Percentiles rank a stretch among this genome's conserved stretches.
Conservation (phyloP, 2,113 vertebrate genomes). For the Lichenostomus cassidix region DNA sequence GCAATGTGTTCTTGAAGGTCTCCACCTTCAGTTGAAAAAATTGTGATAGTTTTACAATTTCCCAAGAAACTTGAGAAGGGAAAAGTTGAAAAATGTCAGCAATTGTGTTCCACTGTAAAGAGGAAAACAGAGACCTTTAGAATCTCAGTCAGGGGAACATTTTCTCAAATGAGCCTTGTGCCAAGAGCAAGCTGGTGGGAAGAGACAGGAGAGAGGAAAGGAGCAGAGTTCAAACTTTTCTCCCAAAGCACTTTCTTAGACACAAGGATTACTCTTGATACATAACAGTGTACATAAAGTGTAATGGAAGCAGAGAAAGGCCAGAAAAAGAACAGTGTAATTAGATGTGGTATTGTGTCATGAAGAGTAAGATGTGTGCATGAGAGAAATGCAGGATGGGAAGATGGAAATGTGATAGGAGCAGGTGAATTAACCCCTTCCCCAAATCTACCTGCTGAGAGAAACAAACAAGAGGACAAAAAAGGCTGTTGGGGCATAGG, state of each 20-base stretch:
- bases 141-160: background rate
- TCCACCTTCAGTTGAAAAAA: background rate
- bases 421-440: background rate
- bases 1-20: background rate
- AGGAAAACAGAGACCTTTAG: background rate
- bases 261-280: background rate
- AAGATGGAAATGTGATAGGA: background rate
- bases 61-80: background rate
- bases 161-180: background rate
- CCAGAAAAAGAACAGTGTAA: background rate
- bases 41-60: background rate
- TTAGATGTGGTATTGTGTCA: background rate
- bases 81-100: slow-evolving; percentile 18
- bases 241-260: background rate
- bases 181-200: slow-evolving; percentile 14
- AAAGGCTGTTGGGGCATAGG: background rate
- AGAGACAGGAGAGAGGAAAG: background rate
- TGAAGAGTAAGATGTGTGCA: background rate
- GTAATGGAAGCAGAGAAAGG: background rate
- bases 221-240: background rate
- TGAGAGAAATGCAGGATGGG: background rate
- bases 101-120: background rate
- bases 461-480: background rate
- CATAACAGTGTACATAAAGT: background rate
- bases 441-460: background rate